Conservation (phyloP, 1,140 invertebrate species). For the Nautilus pompilius region DNA sequence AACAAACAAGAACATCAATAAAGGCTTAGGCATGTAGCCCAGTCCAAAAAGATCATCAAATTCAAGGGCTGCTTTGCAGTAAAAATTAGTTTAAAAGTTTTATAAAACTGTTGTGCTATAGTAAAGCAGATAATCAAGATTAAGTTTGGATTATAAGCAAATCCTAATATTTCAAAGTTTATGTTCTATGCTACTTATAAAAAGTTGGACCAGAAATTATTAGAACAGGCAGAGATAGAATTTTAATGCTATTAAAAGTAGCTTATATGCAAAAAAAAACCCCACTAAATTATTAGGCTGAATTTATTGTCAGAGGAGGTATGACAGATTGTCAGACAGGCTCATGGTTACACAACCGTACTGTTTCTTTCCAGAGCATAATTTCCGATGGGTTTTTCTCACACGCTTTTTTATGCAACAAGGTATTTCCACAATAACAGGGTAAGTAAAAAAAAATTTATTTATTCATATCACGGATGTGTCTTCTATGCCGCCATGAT, state of each 20-base stretch:
- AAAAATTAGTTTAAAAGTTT: too few species aligned
- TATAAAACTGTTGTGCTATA: too few species aligned
- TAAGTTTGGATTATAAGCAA: too few species aligned
- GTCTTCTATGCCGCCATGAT: background rate
- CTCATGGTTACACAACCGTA: background rate
- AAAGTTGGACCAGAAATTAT: background rate
- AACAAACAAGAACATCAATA: too few species aligned
- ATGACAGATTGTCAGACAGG: background rate
- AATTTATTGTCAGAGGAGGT: background rate
- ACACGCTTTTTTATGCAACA: slow-evolving; percentile 53
- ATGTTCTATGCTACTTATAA: background rate
- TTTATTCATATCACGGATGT: background rate
- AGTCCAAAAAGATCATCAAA: too few species aligned
- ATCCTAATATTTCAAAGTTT: too few species aligned
- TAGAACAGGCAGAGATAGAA: background rate
- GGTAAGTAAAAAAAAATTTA: slow-evolving; percentile 26
- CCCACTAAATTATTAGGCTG: background rate
- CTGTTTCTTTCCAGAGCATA: slow-evolving; percentile 38
- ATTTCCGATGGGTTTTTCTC: slow-evolving; percentile 54
- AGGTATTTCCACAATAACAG: slow-evolving; percentile 48
- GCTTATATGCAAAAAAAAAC: background rate
- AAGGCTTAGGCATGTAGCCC: too few species aligned
- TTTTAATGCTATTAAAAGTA: background rate
- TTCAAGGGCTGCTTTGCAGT: too few species aligned
- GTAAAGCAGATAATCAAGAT: too few species aligned